phyloP scores from a whole-genome alignment of 1,140 invertebrate genomes.

The Stegodyphus dumicola region DNA sequence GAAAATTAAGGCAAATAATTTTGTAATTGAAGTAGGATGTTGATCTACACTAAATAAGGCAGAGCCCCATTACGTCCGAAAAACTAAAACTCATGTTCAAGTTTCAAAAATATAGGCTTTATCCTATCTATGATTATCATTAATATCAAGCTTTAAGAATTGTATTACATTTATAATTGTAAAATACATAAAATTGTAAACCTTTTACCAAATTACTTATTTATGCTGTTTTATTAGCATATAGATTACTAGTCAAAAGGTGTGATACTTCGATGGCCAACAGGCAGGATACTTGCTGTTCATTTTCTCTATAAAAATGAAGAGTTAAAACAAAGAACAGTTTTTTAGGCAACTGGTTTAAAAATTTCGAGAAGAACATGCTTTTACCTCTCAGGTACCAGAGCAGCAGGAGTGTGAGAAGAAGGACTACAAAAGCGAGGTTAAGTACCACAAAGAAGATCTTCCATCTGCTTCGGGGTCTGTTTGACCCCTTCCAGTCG shows the following conservation, averaged over 20 bases:
- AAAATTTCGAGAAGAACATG: background rate
- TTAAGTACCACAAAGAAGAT: slow-evolving; percentile 26
- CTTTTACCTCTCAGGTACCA: slow-evolving; percentile 43
- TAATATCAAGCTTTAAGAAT: too few species aligned
- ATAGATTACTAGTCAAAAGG: background rate
- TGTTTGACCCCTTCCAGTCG: slow-evolving; percentile 47
- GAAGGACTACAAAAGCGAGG: slow-evolving; percentile 24
- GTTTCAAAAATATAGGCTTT: too few species aligned
- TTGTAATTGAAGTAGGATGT: too few species aligned
- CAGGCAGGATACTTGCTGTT: background rate
- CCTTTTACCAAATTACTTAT: background rate
- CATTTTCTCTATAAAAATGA: background rate
- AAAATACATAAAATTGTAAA: too few species aligned
- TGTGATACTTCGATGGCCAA: background rate
- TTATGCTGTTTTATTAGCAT: background rate
- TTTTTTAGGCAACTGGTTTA: background rate
- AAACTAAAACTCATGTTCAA: too few species aligned
- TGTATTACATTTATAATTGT: too few species aligned
- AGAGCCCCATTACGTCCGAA: too few species aligned
- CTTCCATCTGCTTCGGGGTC: slow-evolving; percentile 41
- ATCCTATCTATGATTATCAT: too few species aligned
- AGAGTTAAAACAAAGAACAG: background rate
- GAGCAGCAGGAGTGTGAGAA: slow-evolving; percentile 27
- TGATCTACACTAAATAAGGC: too few species aligned
- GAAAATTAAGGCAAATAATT: too few species aligned